phyloP scores from a whole-genome alignment of 2,888 invertebrate genomes.

The Siphonodentalium dalli region DNA sequence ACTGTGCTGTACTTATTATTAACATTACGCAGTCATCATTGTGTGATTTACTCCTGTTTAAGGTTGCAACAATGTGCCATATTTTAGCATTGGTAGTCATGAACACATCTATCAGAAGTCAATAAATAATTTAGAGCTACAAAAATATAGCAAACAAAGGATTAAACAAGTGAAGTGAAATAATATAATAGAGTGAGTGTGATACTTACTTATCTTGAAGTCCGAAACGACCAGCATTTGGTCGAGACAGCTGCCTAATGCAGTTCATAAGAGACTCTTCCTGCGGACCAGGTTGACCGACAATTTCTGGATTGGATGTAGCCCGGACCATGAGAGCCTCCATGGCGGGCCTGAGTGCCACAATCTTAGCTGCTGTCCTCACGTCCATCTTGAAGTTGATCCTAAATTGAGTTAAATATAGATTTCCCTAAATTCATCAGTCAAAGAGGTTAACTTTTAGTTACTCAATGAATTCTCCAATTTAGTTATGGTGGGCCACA shows the following conservation, averaged over 20 bases:
- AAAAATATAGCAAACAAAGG: not conserved
- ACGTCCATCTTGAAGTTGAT: constrained; percentile 87
- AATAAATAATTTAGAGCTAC: not conserved
- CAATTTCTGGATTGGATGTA: constrained; percentile 80
- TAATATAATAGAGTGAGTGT: constrained; percentile 5
- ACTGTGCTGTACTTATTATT: no score
- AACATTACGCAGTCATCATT: no score
- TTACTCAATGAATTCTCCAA: no score
- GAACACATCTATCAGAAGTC: constrained; percentile 12
- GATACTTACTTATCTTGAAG: constrained; percentile 32
- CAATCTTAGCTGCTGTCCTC: constrained; percentile 79
- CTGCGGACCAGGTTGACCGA: constrained; percentile 76
- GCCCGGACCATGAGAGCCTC: constrained; percentile 84
- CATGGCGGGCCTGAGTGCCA: constrained; percentile 86
- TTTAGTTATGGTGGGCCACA: no score
- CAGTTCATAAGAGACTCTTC: constrained; percentile 72
- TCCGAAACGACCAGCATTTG: constrained; percentile 72
- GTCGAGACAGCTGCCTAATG: constrained; percentile 77
- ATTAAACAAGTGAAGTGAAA: not conserved
- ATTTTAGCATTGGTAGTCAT: no score
- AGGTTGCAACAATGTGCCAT: no score
- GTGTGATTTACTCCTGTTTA: no score
- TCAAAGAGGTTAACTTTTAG: no score
- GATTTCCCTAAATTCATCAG: not conserved
- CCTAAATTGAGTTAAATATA: constrained; percentile 61